phyloP scores from a whole-genome alignment of 2,888 invertebrate genomes.

The Andrena bucephala region DNA sequence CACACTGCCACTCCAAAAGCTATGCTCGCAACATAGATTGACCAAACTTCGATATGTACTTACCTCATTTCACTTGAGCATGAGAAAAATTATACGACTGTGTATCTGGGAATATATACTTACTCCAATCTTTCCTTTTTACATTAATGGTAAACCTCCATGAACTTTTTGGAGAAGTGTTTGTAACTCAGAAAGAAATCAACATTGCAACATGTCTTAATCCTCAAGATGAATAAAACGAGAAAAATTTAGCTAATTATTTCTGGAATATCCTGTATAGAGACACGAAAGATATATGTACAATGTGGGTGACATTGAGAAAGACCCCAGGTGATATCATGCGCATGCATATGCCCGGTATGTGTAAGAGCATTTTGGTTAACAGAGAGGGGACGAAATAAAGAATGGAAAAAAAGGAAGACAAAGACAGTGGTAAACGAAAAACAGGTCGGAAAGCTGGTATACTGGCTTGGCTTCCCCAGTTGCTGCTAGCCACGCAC shows the following conservation, averaged over 20 bases:
- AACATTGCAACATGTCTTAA: background rate
- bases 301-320: slow-evolving; percentile 12
- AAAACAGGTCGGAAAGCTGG: slow-evolving; percentile 31
- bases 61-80: too few species aligned
- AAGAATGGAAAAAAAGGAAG: background rate
- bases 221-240: background rate
- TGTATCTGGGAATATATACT: too few species aligned
- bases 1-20: background rate
- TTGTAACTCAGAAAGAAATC: background rate
- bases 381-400: background rate
- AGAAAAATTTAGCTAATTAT: background rate
- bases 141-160: too few species aligned
- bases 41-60: background rate
- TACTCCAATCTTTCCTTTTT: too few species aligned
- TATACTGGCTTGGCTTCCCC: slow-evolving; percentile 25
- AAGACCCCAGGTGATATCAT: slow-evolving; percentile 26
- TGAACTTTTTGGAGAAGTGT: background rate
- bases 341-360: slow-evolving; percentile 7
- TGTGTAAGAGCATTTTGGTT: slow-evolving; percentile 23
- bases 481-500: slow-evolving; percentile 33
- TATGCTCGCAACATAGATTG: background rate
- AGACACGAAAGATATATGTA: slow-evolving; percentile 1
- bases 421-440: slow-evolving; percentile 21
- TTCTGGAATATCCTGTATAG: background rate
- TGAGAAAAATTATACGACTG: too few species aligned